Evolutionary conservation across 2,797 vertebrate genomes (phyloP).

Genomic region (Kryptolebias ocellatus): DNA sequence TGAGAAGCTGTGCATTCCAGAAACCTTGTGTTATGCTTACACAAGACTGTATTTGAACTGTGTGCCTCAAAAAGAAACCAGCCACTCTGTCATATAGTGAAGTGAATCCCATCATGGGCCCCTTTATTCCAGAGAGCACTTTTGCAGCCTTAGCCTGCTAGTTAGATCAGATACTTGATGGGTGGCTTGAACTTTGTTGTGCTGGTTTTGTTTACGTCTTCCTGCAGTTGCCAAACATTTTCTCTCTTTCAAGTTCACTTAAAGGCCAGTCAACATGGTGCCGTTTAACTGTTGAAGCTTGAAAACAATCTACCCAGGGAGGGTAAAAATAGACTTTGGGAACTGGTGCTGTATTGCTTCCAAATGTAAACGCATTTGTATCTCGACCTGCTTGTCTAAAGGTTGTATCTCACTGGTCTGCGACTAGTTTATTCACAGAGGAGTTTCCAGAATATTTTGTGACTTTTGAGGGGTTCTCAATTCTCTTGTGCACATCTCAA

Average conservation of each 20-base stretch:
- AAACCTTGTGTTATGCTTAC: slow-evolving; percentile 67
- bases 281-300: slow-evolving; percentile 37
- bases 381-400: slow-evolving; percentile 50
- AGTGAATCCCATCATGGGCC: slow-evolving; percentile 19
- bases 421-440: too few relatives aligned
- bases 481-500: too few relatives aligned
- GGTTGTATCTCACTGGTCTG: neutral
- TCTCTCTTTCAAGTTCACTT: slow-evolving; percentile 37
- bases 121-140: slow-evolving; percentile 22
- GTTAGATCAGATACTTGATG: slow-evolving; percentile 21
- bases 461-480: too few relatives aligned
- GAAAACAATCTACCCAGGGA: slow-evolving; percentile 28
- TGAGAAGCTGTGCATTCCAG: slow-evolving; percentile 62
- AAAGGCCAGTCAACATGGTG: slow-evolving; percentile 41
- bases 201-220: slow-evolving; percentile 38
- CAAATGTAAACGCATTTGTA: slow-evolving; percentile 29
- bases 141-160: slow-evolving; percentile 21
- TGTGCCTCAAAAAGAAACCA: slow-evolving; percentile 54
- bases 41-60: slow-evolving; percentile 37
- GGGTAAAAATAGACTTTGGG: slow-evolving; percentile 42
- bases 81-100: slow-evolving; percentile 32
- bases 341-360: slow-evolving; percentile 10
- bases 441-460: too few relatives aligned
- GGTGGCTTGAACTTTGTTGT: slow-evolving; percentile 25
- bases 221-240: slow-evolving; percentile 24